These are phyloP conservation scores for Pampus argenteus DNA, from an alignment of 2,797 vertebrate genomes.

Conservation along the genomic window DNA sequence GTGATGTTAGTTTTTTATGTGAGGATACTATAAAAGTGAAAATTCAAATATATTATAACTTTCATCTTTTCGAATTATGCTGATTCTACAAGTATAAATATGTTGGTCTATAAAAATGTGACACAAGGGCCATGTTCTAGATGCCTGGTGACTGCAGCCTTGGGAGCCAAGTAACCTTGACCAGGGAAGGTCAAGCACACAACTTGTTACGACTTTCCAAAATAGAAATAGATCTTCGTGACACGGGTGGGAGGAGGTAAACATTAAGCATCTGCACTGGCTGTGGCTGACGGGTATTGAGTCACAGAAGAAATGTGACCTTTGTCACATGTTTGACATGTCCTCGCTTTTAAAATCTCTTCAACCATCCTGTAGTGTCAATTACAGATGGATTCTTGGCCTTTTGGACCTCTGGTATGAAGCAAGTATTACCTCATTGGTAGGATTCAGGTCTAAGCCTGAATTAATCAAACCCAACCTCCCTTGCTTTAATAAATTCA, in stretches of 20 bases:
- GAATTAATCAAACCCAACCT: background rate
- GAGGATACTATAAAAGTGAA: background rate
- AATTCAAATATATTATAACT: too few relatives aligned
- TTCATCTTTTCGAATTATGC: too few relatives aligned
- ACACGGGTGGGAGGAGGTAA: constrained; percentile 2
- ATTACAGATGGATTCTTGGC: constrained; percentile 52
- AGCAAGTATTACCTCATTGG: constrained; percentile 28
- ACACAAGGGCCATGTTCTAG: background rate
- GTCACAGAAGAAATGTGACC: constrained; percentile 57
- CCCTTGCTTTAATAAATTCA: background rate
- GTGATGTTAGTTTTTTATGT: too few relatives aligned
- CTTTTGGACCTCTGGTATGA: constrained; percentile 31
- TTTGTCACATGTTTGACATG: constrained; percentile 44
- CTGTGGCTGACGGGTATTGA: constrained; percentile 21
- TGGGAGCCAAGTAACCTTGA: constrained; percentile 51
- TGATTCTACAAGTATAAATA: too few relatives aligned
- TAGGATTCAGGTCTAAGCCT: background rate
- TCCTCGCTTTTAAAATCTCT: constrained; percentile 36
- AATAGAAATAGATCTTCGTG: constrained; percentile 58
- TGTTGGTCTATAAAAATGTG: too few relatives aligned
- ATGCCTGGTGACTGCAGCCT: constrained; percentile 18
- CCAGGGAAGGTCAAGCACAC: constrained; percentile 42
- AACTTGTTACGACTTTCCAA: constrained; percentile 59
- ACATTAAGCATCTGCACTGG: constrained; percentile 15
- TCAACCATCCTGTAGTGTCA: constrained; percentile 28